Conservation (phyloP, 2,113 vertebrate genomes). For the Polypterus bichir region DNA sequence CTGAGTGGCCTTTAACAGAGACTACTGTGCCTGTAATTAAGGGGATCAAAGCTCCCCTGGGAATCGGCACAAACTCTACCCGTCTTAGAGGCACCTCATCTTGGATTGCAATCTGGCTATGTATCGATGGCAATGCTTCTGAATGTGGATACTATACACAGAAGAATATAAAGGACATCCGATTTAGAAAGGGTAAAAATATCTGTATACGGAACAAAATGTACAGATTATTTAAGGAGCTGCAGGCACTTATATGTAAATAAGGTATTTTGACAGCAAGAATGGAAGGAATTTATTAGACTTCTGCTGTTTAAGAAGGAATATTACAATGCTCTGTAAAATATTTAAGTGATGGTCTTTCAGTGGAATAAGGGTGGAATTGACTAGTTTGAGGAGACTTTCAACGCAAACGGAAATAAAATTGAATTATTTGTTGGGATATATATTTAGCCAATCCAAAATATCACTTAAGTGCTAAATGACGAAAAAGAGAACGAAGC, state of each 20-base stretch:
- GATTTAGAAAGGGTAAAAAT: conserved; percentile 24
- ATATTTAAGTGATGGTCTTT: no score
- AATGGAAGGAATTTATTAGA: conserved; percentile 6
- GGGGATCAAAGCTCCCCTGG: conserved; percentile 33
- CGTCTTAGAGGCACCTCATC: conserved; percentile 26
- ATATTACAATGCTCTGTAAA: no score
- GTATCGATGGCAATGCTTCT: conserved; percentile 26
- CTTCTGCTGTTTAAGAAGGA: no score
- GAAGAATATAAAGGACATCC: conserved; percentile 19
- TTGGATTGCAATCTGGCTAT: conserved; percentile 29
- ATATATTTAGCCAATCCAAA: no score
- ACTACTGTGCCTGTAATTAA: conserved; percentile 36
- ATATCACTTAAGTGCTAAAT: no score
- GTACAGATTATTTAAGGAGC: conserved; percentile 13
- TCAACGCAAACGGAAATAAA: no score
- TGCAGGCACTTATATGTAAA: no score
- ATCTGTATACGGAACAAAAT: conserved; percentile 13
- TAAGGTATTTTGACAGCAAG: conserved; percentile 19
- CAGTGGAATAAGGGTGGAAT: no score
- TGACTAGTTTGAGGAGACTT: no score
- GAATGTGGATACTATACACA: conserved; percentile 18
- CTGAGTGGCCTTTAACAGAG: conserved; percentile 36
- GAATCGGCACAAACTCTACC: conserved; percentile 30
- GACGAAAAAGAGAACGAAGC: no score
- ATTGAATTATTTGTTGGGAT: no score